A percentile compares a stretch with the other conserved stretches of the same genome.
Conservation (phyloP, 2,797 vertebrate species). For the Sebastes vulpes region DNA sequence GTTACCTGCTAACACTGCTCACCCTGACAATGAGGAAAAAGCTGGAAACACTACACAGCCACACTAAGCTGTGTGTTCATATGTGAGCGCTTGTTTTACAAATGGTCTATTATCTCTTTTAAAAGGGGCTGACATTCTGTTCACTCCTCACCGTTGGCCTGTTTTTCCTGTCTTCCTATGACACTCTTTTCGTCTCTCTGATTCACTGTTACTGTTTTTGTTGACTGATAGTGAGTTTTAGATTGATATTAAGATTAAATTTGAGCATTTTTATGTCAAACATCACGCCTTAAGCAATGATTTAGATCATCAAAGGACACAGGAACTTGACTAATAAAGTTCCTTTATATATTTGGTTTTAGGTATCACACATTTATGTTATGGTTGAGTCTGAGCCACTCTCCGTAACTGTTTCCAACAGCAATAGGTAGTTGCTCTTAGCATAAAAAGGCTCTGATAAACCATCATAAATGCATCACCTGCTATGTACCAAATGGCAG, state of each 20-base stretch:
- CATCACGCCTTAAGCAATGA: not conserved
- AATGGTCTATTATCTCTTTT: conserved; percentile 15
- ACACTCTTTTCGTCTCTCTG: not conserved
- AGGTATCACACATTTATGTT: not conserved
- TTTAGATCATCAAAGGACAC: not conserved
- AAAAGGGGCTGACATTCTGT: conserved; percentile 29
- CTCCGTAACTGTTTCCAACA: not conserved
- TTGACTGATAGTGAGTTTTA: not conserved
- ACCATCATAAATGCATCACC: not conserved
- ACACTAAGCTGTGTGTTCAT: conserved; percentile 6
- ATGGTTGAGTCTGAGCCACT: no score
- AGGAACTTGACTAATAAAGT: not conserved
- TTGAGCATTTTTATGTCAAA: not conserved
- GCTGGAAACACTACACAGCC: conserved; percentile 75
- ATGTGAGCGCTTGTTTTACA: conserved; percentile 15
- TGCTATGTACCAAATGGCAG: not conserved
- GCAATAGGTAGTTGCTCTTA: not conserved
- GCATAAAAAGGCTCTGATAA: not conserved
- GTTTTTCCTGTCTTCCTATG: not conserved
- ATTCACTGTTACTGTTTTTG: not conserved
- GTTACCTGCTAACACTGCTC: conserved; percentile 87
- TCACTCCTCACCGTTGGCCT: conserved; percentile 37
- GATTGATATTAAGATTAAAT: not conserved
- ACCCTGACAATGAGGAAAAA: conserved; percentile 71
- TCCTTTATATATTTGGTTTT: not conserved